These are phyloP conservation scores for Lasius platythorax DNA, from an alignment of 2,888 invertebrate species.

Conservation along the genomic window DNA sequence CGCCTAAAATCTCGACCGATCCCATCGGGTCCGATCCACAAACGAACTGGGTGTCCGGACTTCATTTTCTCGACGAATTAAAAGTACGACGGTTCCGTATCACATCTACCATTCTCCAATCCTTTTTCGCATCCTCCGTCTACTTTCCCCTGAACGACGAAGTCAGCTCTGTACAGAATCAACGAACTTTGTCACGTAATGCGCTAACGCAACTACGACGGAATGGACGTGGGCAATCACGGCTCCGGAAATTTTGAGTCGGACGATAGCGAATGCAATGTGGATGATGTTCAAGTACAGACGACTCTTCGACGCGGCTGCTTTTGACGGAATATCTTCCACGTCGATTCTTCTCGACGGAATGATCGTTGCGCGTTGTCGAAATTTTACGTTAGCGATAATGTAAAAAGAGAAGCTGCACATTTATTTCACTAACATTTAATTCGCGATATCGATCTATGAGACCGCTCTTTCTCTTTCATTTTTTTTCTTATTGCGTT, in stretches of 20 bases:
- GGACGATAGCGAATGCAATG: constrained; percentile 1
- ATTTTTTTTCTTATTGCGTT: neutral
- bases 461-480: neutral
- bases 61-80: constrained; percentile 69
- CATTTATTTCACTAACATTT: neutral
- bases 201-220: constrained; percentile 65
- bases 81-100: constrained; percentile 55
- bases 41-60: constrained; percentile 24
- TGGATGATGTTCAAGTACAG: constrained; percentile 25
- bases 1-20: constrained; percentile 69
- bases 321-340: constrained; percentile 26
- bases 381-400: neutral
- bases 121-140: neutral
- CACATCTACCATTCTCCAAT: constrained; percentile 10
- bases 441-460: neutral
- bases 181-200: constrained; percentile 69
- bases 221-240: constrained; percentile 61
- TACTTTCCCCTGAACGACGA: neutral
- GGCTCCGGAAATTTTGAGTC: constrained; percentile 51
- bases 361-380: neutral
- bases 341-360: neutral
- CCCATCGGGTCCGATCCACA: constrained; percentile 38
- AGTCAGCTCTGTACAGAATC: constrained; percentile 45
- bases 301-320: constrained; percentile 23
- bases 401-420: neutral